These are phyloP conservation scores for Siniperca undulata DNA, from an alignment of 2,797 vertebrate genomes.

Conservation along the genomic window DNA sequence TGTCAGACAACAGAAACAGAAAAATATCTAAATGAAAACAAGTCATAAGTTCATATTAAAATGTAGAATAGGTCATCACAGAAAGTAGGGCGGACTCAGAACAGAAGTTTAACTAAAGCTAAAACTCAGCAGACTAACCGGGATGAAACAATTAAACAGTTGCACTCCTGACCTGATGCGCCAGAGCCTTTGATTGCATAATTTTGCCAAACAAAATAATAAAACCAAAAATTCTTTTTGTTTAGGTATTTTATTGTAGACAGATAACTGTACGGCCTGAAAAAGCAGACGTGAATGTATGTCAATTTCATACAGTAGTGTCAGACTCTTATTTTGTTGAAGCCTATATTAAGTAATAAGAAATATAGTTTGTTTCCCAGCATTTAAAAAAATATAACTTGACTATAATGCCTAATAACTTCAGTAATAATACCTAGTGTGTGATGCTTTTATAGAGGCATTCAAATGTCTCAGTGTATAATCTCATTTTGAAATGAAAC, in stretches of 20 bases:
- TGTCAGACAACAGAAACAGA: not conserved
- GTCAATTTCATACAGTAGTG: not conserved
- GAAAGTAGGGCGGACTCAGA: not conserved
- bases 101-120: not conserved
- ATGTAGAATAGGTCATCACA: not conserved
- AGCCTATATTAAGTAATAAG: not conserved
- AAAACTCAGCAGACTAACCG: too few relatives aligned
- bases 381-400: not conserved
- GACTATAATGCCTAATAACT: not conserved
- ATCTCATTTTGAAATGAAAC: not conserved
- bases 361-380: not conserved
- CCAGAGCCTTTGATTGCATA: not conserved
- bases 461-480: not conserved
- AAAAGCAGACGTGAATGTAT: not conserved
- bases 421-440: not conserved
- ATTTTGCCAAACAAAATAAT: not conserved
- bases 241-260: not conserved
- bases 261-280: not conserved
- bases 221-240: not conserved
- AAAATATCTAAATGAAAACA: not conserved
- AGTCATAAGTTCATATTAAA: not conserved
- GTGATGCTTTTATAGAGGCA: not conserved
- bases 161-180: not conserved
- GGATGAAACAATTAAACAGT: too few relatives aligned
- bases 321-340: not conserved